phyloP scores from a whole-genome alignment of 2,888 invertebrate species.

The Pachydiplax longipennis region DNA sequence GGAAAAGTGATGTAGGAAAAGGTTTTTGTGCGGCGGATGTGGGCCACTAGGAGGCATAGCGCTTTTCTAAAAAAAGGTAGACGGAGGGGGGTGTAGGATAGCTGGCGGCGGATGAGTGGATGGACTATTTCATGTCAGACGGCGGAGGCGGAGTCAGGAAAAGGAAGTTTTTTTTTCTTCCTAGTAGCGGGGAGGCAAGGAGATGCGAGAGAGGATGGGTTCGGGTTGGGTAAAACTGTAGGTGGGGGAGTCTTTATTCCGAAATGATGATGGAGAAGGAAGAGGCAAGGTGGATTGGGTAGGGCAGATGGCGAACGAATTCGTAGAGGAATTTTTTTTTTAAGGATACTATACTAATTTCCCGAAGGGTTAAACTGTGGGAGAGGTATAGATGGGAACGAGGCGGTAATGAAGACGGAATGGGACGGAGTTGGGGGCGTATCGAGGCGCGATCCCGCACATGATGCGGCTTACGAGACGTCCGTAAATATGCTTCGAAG shows the following conservation, averaged over 20 bases:
- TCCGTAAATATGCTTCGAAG: not conserved
- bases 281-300: not conserved
- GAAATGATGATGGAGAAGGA: not conserved
- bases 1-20: not conserved
- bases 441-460: not conserved
- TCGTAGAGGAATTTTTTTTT: not conserved
- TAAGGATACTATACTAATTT: not conserved
- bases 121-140: conserved; percentile 38
- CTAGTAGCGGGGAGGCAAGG: not conserved
- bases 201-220: not conserved
- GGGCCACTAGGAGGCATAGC: not conserved
- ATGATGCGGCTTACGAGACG: not conserved
- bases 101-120: not conserved
- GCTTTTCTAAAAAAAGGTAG: not conserved
- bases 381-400: not conserved
- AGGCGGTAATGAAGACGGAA: not conserved
- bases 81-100: not conserved
- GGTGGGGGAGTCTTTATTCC: not conserved
- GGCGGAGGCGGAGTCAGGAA: conserved; percentile 10
- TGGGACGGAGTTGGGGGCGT: not conserved
- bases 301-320: not conserved
- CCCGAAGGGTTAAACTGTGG: not conserved
- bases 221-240: not conserved
- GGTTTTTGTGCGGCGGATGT: not conserved
- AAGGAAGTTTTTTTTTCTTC: not conserved